Percentiles rank a stretch among this genome's conserved stretches.
Evolutionary conservation across 2,888 invertebrate genomes (phyloP).

Genomic region (Megamerina dolium): DNA sequence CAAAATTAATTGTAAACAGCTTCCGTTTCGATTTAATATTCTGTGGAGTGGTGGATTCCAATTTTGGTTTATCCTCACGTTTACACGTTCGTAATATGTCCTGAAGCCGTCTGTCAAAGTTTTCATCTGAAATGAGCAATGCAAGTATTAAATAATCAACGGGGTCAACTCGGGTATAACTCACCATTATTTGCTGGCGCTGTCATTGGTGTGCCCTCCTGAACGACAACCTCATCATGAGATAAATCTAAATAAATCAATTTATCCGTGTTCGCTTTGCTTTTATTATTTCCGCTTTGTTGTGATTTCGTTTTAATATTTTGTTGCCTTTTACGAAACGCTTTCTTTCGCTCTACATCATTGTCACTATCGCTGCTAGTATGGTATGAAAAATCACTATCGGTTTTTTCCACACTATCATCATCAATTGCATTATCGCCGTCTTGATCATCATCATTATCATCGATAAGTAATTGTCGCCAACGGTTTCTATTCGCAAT

Average conservation of each 20-base stretch:
- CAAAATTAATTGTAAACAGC: constrained; percentile 39
- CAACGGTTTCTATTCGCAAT: constrained; percentile 19
- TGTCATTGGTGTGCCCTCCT: constrained; percentile 22
- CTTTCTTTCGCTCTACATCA: constrained; percentile 4
- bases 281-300: neutral
- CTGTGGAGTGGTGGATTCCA: constrained; percentile 32
- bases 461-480: constrained; percentile 30
- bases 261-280: constrained; percentile 11
- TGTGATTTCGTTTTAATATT: neutral
- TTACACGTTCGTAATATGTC: constrained; percentile 36
- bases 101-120: constrained; percentile 28
- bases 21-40: constrained; percentile 32
- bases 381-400: constrained; percentile 3
- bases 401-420: constrained; percentile 31
- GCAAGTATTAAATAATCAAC: neutral
- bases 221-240: constrained; percentile 35
- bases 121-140: constrained; percentile 24
- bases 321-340: neutral
- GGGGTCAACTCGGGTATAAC: neutral
- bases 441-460: constrained; percentile 23
- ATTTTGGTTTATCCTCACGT: constrained; percentile 30
- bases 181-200: constrained; percentile 32
- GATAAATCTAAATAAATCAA: constrained; percentile 43
- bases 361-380: constrained; percentile 5
- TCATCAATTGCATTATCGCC: constrained; percentile 35